A percentile compares a stretch with the other conserved stretches of the same genome.
phyloP scores from a whole-genome alignment of 2,888 invertebrate genomes.

The Dexiosoma caninum region DNA sequence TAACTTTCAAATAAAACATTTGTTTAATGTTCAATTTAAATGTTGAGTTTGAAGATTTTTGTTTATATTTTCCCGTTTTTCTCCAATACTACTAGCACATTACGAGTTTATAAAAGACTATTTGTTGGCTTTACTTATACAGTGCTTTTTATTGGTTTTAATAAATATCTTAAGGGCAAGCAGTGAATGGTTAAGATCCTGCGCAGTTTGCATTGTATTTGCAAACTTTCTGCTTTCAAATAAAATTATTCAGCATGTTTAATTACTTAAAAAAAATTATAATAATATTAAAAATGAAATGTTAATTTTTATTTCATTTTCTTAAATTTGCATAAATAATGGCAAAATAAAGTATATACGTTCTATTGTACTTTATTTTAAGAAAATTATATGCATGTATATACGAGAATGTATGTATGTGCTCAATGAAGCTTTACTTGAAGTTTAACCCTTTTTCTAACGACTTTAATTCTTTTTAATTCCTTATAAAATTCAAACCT shows the following conservation, averaged over 20 bases:
- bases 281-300: conserved; percentile 14
- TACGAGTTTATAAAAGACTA: conserved; percentile 54
- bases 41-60: background rate
- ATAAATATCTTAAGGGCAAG: background rate
- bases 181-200: conserved; percentile 36
- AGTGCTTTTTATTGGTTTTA: conserved; percentile 59
- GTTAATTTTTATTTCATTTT: background rate
- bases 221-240: background rate
- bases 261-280: conserved; percentile 21
- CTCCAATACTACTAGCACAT: conserved; percentile 32
- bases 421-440: background rate
- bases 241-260: conserved; percentile 5
- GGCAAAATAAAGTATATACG: background rate
- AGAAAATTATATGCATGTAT: too few species aligned
- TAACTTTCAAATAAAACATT: conserved; percentile 53
- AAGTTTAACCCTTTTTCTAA: background rate
- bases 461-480: too few species aligned
- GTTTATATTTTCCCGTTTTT: conserved; percentile 14
- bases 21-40: too few species aligned
- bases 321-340: background rate
- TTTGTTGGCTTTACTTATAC: conserved; percentile 17
- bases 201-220: conserved; percentile 55
- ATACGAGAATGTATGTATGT: too few species aligned
- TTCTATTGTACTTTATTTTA: too few species aligned
- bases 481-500: background rate